Evolutionary conservation across 2,113 vertebrate genomes (phyloP).

Genomic region (Chrysochloris asiatica): DNA sequence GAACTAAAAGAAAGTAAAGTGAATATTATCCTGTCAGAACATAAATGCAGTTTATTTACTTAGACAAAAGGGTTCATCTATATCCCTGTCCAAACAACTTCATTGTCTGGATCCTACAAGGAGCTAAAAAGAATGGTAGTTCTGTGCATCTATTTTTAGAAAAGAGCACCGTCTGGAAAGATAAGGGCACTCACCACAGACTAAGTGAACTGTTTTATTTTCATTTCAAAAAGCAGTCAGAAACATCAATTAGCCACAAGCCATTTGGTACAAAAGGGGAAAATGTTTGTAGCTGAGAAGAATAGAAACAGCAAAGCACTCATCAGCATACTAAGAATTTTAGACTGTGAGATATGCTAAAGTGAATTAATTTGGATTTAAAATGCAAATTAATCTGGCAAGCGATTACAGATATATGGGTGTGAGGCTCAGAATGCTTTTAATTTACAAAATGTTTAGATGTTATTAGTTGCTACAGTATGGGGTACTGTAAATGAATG

Average conservation of each 20-base stretch:
- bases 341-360: constrained; percentile 96
- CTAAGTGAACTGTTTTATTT: constrained; percentile 93
- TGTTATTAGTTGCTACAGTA: constrained; percentile 88
- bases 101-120: constrained; percentile 93
- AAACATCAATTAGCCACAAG: constrained; percentile 95
- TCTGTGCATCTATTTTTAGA: constrained; percentile 89
- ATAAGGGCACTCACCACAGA: constrained; percentile 90
- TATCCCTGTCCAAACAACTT: constrained; percentile 96
- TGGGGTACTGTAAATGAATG: constrained; percentile 84
- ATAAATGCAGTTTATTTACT: constrained; percentile 97
- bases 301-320: constrained; percentile 90
- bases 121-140: constrained; percentile 88
- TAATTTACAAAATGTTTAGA: constrained; percentile 91
- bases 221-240: constrained; percentile 93
- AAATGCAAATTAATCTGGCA: constrained; percentile 98
- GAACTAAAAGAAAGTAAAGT: constrained; percentile 94
- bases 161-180: constrained; percentile 89
- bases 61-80: constrained; percentile 97
- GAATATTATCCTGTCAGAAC: constrained; percentile 96
- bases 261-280: constrained; percentile 92
- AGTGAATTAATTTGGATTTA: constrained; percentile 99
- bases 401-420: constrained; percentile 95
- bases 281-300: constrained; percentile 92
- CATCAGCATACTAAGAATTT: constrained; percentile 97
- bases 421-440: constrained; percentile 89